Evolutionary conservation across 1,140 invertebrate genomes (phyloP).

Genomic region (Drosophila littoralis): DNA sequence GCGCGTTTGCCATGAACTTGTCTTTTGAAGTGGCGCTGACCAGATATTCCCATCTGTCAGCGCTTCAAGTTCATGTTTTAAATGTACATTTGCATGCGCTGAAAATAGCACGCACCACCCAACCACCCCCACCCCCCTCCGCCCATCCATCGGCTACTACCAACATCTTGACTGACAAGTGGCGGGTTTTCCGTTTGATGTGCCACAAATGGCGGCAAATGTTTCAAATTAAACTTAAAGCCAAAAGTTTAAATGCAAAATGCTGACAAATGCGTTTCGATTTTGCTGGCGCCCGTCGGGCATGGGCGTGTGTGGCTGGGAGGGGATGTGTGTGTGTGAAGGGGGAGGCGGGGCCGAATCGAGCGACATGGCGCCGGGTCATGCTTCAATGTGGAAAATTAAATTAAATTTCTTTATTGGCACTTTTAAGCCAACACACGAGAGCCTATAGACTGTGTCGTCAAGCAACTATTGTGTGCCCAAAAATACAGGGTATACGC

Average conservation of each 20-base stretch:
- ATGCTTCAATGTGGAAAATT: constrained; percentile 66
- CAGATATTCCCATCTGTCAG: not conserved
- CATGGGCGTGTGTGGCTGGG: not conserved
- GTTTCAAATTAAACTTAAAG: constrained; percentile 63
- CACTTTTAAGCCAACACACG: constrained; percentile 39
- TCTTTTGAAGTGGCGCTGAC: constrained; percentile 4
- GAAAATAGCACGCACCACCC: not conserved
- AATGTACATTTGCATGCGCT: constrained; percentile 9
- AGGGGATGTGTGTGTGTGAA: not conserved
- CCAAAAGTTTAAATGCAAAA: constrained; percentile 72
- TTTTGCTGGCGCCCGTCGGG: constrained; percentile 13
- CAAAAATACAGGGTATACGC: not conserved
- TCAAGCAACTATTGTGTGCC: not conserved
- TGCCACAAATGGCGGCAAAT: constrained; percentile 58
- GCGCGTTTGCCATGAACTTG: not conserved
- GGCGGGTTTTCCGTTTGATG: constrained; percentile 43
- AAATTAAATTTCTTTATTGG: constrained; percentile 80
- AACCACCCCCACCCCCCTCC: not conserved
- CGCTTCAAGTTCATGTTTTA: not conserved
- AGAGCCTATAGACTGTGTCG: not conserved
- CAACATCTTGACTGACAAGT: not conserved
- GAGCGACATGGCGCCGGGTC: constrained; percentile 10
- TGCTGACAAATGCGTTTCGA: constrained; percentile 77
- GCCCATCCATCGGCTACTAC: too few relatives aligned
- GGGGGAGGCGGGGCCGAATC: not conserved